Percentiles rank a stretch among this genome's conserved stretches.
phyloP scores from a whole-genome alignment of 2,888 invertebrate species.

The Melanargia galathea region DNA sequence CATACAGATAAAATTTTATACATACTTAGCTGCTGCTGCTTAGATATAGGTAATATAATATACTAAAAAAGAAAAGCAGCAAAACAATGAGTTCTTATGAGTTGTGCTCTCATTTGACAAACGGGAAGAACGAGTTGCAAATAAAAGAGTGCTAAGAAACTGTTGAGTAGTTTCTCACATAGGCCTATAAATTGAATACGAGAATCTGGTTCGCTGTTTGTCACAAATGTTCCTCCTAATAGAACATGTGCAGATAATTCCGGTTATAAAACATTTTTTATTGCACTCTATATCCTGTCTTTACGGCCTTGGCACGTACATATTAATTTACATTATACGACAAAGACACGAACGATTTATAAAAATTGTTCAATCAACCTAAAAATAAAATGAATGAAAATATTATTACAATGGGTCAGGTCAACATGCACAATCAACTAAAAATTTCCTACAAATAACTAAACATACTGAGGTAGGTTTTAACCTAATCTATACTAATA shows the following conservation, averaged over 20 bases:
- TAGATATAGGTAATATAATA: no score
- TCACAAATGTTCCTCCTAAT: slow-evolving; percentile 12
- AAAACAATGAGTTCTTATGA: not conserved
- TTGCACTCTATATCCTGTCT: slow-evolving; percentile 32
- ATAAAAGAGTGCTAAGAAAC: slow-evolving; percentile 2
- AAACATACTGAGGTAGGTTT: no score
- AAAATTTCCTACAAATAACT: not conserved
- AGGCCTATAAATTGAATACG: slow-evolving; percentile 5
- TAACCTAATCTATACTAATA: no score
- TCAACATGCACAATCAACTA: not conserved
- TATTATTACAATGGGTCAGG: not conserved
- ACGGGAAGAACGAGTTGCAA: not conserved
- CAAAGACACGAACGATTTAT: not conserved
- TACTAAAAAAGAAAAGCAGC: not conserved
- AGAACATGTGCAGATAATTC: slow-evolving; percentile 37
- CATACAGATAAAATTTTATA: no score
- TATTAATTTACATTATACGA: slow-evolving; percentile 12
- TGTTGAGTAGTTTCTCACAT: not conserved
- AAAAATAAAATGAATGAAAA: not conserved
- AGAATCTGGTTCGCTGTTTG: slow-evolving; percentile 2
- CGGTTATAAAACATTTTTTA: slow-evolving; percentile 42
- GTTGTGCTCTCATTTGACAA: not conserved
- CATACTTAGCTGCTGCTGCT: no score
- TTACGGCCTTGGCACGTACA: slow-evolving; percentile 20
- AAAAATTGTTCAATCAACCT: not conserved